Percentiles rank a stretch among this genome's conserved stretches.
Conservation (phyloP, 2,113 vertebrate genomes). For the Xiphophorus couchianus region DNA sequence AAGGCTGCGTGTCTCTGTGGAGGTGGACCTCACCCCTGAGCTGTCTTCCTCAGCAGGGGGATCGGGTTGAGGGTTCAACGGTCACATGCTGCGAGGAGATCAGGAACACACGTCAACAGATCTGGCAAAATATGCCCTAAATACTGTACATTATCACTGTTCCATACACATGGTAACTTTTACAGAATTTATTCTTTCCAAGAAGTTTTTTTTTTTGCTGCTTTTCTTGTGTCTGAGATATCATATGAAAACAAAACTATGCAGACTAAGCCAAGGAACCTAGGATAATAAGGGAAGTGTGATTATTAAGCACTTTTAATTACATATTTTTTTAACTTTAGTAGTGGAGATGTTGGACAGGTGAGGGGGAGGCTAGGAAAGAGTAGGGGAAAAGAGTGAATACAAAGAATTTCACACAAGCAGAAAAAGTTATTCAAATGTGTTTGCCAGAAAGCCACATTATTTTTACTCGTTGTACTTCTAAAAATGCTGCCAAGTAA, state of each 20-base stretch:
- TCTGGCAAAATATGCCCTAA: background rate
- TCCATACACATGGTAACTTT: background rate
- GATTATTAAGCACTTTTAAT: background rate
- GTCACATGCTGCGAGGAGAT: slow-evolving; percentile 67
- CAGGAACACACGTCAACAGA: slow-evolving; percentile 10
- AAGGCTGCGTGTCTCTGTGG: slow-evolving; percentile 72
- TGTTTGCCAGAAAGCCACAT: slow-evolving; percentile 9
- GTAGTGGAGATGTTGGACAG: background rate
- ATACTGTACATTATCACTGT: background rate
- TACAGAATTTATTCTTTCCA: background rate
- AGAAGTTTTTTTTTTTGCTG: background rate
- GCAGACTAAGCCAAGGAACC: background rate
- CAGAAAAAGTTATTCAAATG: background rate
- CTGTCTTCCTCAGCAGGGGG: slow-evolving; percentile 60
- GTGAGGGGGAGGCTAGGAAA: background rate
- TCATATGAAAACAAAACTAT: slow-evolving; percentile 6
- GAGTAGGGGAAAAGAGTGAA: background rate
- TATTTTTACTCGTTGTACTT: slow-evolving; percentile 12
- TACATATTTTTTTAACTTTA: background rate
- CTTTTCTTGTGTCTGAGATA: background rate
- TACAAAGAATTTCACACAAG: background rate
- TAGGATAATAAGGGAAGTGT: background rate
- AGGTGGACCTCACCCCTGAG: slow-evolving; percentile 81
- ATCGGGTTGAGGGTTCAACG: slow-evolving; percentile 72
- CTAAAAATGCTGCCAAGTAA: slow-evolving; percentile 29